Evolutionary conservation across 2,888 invertebrate species (phyloP).

Genomic region (Ormyrus nitidulus): DNA sequence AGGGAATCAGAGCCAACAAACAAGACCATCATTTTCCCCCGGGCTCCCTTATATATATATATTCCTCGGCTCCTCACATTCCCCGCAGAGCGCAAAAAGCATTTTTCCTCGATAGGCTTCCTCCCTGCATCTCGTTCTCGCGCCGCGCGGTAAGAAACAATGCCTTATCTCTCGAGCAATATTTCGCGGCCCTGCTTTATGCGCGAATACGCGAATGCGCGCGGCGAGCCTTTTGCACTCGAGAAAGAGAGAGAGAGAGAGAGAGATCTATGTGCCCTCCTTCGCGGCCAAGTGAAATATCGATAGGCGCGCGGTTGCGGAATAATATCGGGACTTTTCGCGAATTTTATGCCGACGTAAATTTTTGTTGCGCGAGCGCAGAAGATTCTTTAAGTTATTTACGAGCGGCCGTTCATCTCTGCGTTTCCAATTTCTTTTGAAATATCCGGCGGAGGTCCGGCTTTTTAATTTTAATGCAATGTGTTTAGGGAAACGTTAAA

Average conservation of each 20-base stretch:
- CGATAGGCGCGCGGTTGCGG: neutral
- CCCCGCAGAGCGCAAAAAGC: neutral
- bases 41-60: too few species aligned
- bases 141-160: constrained; percentile 21
- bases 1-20: too few species aligned
- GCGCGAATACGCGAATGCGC: neutral
- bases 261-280: neutral
- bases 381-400: constrained; percentile 16
- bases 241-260: neutral
- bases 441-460: too few species aligned
- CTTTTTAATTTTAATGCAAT: too few species aligned
- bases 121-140: too few species aligned
- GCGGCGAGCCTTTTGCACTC: constrained; percentile 2
- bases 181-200: constrained; percentile 14
- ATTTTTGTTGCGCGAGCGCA: neutral
- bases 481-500: too few species aligned
- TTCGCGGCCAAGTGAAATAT: constrained; percentile 15
- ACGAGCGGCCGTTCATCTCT: neutral
- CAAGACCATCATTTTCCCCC: too few species aligned
- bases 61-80: too few species aligned
- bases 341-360: constrained; percentile 33
- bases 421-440: neutral
- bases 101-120: neutral
- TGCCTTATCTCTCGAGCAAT: constrained; percentile 24
- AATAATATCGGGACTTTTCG: constrained; percentile 8